Evolutionary conservation across 1,140 invertebrate genomes (phyloP).

Genomic region (Tribolium castaneum): DNA sequence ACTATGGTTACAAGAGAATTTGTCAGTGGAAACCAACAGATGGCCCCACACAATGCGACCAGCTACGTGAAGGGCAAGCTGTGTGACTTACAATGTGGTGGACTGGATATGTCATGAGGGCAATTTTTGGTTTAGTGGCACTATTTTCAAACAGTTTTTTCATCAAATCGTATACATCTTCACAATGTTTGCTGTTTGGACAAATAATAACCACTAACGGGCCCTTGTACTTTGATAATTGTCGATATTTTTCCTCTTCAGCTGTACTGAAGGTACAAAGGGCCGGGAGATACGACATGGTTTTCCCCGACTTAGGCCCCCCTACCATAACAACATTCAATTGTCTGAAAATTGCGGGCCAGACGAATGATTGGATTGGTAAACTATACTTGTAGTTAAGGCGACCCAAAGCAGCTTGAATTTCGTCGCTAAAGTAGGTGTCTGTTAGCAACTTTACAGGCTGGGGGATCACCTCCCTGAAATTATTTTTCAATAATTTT

Average conservation of each 20-base stretch:
- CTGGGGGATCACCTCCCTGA: conserved; percentile 49
- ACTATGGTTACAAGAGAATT: too few relatives aligned
- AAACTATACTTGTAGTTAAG: conserved; percentile 51
- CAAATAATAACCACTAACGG: conserved; percentile 57
- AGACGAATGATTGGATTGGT: conserved; percentile 65
- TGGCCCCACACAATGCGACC: too few relatives aligned
- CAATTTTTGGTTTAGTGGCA: conserved; percentile 29
- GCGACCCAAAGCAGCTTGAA: conserved; percentile 46
- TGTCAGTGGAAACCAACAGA: too few relatives aligned
- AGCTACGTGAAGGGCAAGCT: too few relatives aligned
- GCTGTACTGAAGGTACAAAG: conserved; percentile 64
- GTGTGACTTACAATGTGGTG: conserved; percentile 37
- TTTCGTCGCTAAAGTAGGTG: conserved; percentile 49
- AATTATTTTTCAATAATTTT: neutral
- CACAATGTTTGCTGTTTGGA: conserved; percentile 49
- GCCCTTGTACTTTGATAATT: conserved; percentile 46
- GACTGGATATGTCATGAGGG: conserved; percentile 49
- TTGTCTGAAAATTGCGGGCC: conserved; percentile 65
- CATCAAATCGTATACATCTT: conserved; percentile 52
- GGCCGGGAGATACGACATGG: conserved; percentile 66
- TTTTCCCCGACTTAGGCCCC: conserved; percentile 65
- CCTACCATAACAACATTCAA: conserved; percentile 65
- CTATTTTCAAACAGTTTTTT: conserved; percentile 44
- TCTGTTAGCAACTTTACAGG: conserved; percentile 44
- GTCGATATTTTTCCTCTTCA: conserved; percentile 49